These are phyloP conservation scores for Pterocles gutturalis DNA, from an alignment of 2,113 vertebrate species.

Conservation along the genomic window DNA sequence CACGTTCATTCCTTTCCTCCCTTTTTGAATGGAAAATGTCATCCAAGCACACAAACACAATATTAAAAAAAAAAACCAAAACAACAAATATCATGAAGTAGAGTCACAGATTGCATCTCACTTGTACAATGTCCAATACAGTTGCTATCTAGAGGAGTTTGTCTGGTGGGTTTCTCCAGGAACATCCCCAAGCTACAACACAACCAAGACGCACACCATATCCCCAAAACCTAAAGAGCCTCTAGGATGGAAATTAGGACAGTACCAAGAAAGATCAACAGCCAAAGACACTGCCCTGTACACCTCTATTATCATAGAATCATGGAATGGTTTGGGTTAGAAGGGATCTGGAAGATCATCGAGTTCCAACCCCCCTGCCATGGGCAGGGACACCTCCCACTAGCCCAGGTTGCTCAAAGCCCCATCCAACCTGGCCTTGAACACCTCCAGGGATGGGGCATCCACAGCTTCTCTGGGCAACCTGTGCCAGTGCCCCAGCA, in stretches of 20 bases:
- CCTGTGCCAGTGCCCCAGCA: no score
- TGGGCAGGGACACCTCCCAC: no score
- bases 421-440: no score
- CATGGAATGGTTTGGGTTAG: no score
- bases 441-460: no score
- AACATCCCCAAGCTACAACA: neutral
- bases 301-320: neutral
- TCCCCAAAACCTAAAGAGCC: neutral
- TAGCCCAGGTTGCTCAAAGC: no score
- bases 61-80: neutral
- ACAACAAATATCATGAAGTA: neutral
- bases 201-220: neutral
- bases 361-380: no score
- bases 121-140: neutral
- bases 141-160: neutral
- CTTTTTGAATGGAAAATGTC: conserved; percentile 37
- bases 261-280: neutral
- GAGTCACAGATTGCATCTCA: neutral
- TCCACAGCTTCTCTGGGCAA: no score
- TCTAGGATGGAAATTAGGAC: neutral
- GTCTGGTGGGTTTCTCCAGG: neutral
- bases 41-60: neutral
- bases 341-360: no score
- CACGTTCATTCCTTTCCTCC: neutral
- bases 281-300: neutral